Conservation (phyloP, 2,888 invertebrate genomes). For the Mythimna vitellina region DNA sequence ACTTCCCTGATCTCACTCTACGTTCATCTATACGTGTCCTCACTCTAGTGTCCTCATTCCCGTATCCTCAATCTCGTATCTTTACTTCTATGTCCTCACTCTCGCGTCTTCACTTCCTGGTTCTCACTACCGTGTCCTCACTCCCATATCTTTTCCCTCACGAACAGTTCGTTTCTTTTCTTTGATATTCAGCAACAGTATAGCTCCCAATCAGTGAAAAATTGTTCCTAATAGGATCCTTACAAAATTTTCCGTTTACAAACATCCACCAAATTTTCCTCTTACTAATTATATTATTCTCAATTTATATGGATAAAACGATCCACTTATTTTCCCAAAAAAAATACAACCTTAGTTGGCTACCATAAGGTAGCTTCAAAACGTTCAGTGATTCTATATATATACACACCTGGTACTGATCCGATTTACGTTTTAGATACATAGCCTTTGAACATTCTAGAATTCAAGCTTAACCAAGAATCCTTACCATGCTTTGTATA, state of each 20-base stretch:
- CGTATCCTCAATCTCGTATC: too few relatives aligned
- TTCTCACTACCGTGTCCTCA: too few relatives aligned
- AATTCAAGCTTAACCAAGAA: constrained; percentile 12
- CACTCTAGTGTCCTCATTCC: too few relatives aligned
- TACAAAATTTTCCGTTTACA: background rate
- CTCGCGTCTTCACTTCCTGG: too few relatives aligned
- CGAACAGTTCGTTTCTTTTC: background rate
- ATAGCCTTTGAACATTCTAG: constrained; percentile 3
- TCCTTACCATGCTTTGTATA: constrained; percentile 1
- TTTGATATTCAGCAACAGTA: background rate
- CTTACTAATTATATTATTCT: background rate
- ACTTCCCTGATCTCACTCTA: background rate
- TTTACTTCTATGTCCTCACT: too few relatives aligned
- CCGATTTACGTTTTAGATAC: background rate
- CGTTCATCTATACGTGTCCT: too few relatives aligned
- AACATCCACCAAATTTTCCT: background rate
- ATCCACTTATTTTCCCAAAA: background rate
- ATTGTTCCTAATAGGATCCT: background rate
- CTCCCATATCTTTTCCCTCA: background rate
- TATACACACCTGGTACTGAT: background rate
- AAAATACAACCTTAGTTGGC: background rate
- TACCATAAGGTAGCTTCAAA: too few relatives aligned
- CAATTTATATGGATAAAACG: too few relatives aligned
- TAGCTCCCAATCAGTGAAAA: background rate
- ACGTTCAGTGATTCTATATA: background rate